Evolutionary conservation across 92 coral and sea anemone species (phyloP).

Genomic region (Scolanthus callimorphus): DNA sequence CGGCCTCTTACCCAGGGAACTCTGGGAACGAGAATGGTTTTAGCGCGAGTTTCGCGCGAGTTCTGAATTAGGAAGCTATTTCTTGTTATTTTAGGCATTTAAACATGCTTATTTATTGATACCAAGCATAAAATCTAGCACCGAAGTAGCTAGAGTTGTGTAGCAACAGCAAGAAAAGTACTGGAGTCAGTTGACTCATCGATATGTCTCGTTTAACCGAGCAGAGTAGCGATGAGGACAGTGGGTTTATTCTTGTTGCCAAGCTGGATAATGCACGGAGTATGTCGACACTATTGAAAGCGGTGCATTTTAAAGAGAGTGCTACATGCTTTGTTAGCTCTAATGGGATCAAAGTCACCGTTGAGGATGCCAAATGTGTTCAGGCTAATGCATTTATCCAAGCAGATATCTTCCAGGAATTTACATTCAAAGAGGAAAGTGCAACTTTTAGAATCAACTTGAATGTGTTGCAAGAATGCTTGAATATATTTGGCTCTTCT

Average conservation of each 20-base stretch:
- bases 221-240: conserved; percentile 79
- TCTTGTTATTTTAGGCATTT: too few species aligned
- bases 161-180: too few species aligned
- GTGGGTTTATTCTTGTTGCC: conserved; percentile 82
- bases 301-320: conserved; percentile 97
- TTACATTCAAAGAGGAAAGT: conserved; percentile 92
- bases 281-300: conserved; percentile 85
- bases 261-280: conserved; percentile 92
- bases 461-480: conserved; percentile 78
- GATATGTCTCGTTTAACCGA: conserved; percentile 87
- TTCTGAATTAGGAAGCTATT: too few species aligned
- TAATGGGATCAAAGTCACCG: conserved; percentile 96
- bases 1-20: too few species aligned
- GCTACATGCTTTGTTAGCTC: conserved; percentile 95
- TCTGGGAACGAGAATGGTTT: too few species aligned
- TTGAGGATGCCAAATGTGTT: conserved; percentile 92
- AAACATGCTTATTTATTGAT: too few species aligned
- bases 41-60: too few species aligned
- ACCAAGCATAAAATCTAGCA: too few species aligned
- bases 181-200: too few species aligned
- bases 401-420: conserved; percentile 91
- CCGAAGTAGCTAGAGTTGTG: too few species aligned
- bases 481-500: conserved; percentile 95
- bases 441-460: conserved; percentile 94
- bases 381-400: conserved; percentile 99